Evolutionary conservation across 1,140 invertebrate species (phyloP).

Genomic region (Mycetomoellerius zeteki): DNA sequence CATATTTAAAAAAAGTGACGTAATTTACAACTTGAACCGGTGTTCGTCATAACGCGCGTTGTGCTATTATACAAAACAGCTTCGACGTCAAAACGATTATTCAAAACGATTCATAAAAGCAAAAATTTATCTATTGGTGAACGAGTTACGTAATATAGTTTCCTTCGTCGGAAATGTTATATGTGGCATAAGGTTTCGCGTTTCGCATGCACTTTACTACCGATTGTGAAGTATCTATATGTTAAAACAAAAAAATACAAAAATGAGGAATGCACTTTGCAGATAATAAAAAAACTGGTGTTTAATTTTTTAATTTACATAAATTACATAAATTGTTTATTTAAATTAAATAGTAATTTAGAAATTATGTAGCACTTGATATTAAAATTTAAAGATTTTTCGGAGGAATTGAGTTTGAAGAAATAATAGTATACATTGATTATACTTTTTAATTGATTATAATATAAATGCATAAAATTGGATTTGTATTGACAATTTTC

Average conservation of each 20-base stretch:
- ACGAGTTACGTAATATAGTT: slow-evolving; percentile 46
- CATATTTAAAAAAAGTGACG: background rate
- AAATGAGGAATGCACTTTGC: background rate
- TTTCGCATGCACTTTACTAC: slow-evolving; percentile 1
- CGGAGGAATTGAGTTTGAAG: background rate
- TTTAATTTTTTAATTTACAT: background rate
- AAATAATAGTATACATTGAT: background rate
- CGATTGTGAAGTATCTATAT: background rate
- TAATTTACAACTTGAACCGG: slow-evolving; percentile 6
- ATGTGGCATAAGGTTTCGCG: background rate
- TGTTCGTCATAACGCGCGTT: background rate
- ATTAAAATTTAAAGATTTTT: background rate
- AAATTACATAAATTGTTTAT: background rate
- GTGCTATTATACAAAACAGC: background rate
- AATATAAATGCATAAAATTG: background rate
- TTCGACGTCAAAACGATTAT: too few species aligned
- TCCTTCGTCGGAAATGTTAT: slow-evolving; percentile 6
- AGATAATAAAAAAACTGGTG: background rate
- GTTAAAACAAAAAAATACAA: background rate
- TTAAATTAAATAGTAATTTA: background rate
- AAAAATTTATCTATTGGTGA: slow-evolving; percentile 28
- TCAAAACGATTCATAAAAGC: background rate
- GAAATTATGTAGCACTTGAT: background rate
- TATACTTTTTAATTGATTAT: background rate
- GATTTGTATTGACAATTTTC: background rate